Conservation (phyloP, 2,888 invertebrate species). For the Hypselothyrea guttata region DNA sequence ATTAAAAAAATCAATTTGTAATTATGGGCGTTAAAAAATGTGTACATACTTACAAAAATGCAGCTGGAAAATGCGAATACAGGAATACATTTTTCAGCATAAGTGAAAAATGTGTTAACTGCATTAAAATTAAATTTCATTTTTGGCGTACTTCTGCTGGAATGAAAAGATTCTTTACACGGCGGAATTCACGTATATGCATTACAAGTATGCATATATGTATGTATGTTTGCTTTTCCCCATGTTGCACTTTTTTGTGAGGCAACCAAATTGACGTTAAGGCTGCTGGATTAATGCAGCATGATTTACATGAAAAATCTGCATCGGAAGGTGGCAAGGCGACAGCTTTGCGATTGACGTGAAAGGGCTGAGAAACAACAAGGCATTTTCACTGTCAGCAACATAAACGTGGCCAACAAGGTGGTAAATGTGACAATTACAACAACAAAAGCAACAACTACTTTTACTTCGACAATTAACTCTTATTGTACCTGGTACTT, state of each 20-base stretch:
- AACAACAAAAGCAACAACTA: too few species aligned
- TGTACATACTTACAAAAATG: slow-evolving; percentile 17
- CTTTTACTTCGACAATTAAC: too few species aligned
- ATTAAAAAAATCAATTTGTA: slow-evolving; percentile 67
- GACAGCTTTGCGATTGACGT: slow-evolving; percentile 10
- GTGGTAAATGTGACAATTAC: too few species aligned
- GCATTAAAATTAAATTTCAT: slow-evolving; percentile 73
- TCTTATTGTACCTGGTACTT: too few species aligned
- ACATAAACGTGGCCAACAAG: slow-evolving; percentile 32
- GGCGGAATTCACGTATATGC: slow-evolving; percentile 16
- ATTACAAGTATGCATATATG: background rate
- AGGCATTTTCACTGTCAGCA: slow-evolving; percentile 14
- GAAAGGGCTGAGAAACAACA: background rate
- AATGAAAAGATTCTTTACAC: too few species aligned
- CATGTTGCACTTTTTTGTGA: slow-evolving; percentile 39
- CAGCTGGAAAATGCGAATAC: slow-evolving; percentile 23
- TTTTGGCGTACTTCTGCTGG: slow-evolving; percentile 22
- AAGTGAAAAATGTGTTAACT: slow-evolving; percentile 75
- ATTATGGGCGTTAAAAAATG: slow-evolving; percentile 49
- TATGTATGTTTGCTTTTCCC: background rate
- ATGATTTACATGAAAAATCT: slow-evolving; percentile 66
- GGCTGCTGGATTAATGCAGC: slow-evolving; percentile 58
- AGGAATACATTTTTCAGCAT: slow-evolving; percentile 49
- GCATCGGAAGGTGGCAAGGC: slow-evolving; percentile 2
- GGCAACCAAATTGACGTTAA: slow-evolving; percentile 43